Percentiles rank a stretch among this genome's conserved stretches.
Evolutionary conservation across 2,113 vertebrate genomes (phyloP).

Genomic region (Potamarius usumacintae): DNA sequence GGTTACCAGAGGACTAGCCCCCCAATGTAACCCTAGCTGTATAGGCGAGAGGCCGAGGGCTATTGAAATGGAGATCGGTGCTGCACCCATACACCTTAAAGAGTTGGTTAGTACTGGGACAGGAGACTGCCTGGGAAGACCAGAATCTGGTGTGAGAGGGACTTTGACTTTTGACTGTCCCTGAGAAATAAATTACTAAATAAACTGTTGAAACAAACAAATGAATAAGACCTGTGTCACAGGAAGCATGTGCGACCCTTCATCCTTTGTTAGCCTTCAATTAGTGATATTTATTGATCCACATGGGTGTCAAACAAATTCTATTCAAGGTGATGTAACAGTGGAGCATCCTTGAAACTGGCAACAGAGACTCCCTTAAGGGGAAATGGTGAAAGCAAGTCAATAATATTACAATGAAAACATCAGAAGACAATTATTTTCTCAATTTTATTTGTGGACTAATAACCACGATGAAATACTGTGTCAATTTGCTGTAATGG

Average conservation of each 20-base stretch:
- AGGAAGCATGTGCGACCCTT: background rate
- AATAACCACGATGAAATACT: background rate
- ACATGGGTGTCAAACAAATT: background rate
- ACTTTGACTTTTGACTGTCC: too few species aligned
- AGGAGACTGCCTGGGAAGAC: too few species aligned
- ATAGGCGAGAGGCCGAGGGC: too few species aligned
- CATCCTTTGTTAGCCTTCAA: background rate
- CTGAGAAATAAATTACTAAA: too few species aligned
- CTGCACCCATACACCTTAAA: too few species aligned
- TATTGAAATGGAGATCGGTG: too few species aligned
- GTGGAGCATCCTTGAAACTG: too few species aligned
- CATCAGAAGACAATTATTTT: background rate
- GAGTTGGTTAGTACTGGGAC: too few species aligned
- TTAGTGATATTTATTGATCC: background rate
- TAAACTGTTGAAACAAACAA: background rate
- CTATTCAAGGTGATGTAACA: background rate
- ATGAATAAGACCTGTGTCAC: background rate
- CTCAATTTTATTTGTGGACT: background rate
- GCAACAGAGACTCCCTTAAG: background rate
- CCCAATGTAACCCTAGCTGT: too few species aligned
- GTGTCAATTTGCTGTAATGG: background rate
- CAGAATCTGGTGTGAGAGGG: too few species aligned
- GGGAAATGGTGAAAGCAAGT: background rate
- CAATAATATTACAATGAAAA: background rate
- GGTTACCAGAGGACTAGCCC: too few species aligned